Evolutionary conservation across 2,797 vertebrate genomes (phyloP), one percentile per base, ranked within the genome.

Genomic region (Rhynchotus rufescens): DNA sequence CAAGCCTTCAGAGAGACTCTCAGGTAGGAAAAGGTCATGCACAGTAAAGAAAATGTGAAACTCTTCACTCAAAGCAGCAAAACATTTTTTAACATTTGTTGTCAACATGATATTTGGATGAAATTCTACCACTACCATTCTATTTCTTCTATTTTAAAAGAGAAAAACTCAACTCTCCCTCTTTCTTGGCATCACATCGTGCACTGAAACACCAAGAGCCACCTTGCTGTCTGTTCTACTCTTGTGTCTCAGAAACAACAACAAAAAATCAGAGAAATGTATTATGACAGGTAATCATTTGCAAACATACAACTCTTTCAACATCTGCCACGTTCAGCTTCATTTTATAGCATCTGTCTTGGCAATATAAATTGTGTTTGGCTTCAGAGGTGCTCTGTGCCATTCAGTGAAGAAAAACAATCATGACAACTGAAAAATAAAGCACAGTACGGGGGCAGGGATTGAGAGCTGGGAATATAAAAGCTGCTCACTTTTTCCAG

Each of bases 251-350:
- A 69, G 23, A 62, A 88, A 94, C 4, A 92, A 89, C 66, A 44
- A 61, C 38, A 73, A 52, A 91, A 59, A 85, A 93, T 79, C 65
- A 86, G 79, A 94, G 92, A 92, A 96, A 94, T 90, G 66, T 82
- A 96, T 93, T 94, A 93, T 96, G 97, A 96, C 96, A 97, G 96
- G 93, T 95, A 96, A 97, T 97, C 92, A 95, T 96, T 94, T 96
- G 94, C 94, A 97, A 97, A 95, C 90, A 94, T 90, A 96, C 89
- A 95, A 89, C 92, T 97, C 95, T 96, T 96, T 96, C 96, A 95
- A 91, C 15, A 84, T 92, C 96, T 96, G 92, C 94, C 92, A 92
- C 73, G 85, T 93, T 94, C 81, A 23, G 90, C 92, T 94, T 94
- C 96, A 66, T 96, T 96, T 96, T 94, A 93, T 80, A 93, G 92